phyloP scores from a whole-genome alignment of 2,888 invertebrate genomes.

The Cylindroiulus punctatus region DNA sequence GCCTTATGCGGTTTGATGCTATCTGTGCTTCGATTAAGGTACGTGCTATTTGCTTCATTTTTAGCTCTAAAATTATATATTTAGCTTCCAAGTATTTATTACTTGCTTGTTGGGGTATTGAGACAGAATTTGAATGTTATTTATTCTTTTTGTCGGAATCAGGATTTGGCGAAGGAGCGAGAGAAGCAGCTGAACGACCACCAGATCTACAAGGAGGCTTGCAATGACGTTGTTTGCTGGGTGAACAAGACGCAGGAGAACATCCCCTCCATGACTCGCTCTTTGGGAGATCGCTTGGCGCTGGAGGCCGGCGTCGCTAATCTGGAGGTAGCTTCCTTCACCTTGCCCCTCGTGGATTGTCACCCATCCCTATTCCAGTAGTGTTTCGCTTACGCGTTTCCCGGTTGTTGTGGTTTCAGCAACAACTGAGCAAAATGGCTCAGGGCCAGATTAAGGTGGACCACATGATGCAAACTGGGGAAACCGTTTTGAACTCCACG shows the following conservation, averaged over 20 bases:
- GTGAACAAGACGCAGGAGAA: constrained; percentile 87
- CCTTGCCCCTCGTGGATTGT: background rate
- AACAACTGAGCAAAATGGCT: constrained; percentile 77
- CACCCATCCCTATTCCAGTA: background rate
- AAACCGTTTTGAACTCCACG: constrained; percentile 85
- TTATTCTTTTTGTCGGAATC: constrained; percentile 58
- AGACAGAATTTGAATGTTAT: too few species aligned
- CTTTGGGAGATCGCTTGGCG: constrained; percentile 85
- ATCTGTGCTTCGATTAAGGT: constrained; percentile 80
- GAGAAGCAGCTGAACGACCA: constrained; percentile 90
- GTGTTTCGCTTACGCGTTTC: background rate
- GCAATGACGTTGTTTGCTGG: constrained; percentile 90
- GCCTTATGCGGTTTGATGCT: constrained; percentile 83
- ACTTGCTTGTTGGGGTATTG: too few species aligned
- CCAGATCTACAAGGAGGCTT: constrained; percentile 87
- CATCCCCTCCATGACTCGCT: constrained; percentile 84
- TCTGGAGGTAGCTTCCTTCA: constrained; percentile 72
- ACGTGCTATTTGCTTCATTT: constrained; percentile 60
- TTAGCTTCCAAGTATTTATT: background rate
- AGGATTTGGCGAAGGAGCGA: constrained; percentile 78
- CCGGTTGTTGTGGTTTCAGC: constrained; percentile 50
- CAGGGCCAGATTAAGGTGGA: constrained; percentile 89
- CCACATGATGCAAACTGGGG: constrained; percentile 85
- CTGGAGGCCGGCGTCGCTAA: constrained; percentile 89
- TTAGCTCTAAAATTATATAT: too few species aligned